phyloP scores from a whole-genome alignment of 2,888 invertebrate species.

The Drosophila anomelani region DNA sequence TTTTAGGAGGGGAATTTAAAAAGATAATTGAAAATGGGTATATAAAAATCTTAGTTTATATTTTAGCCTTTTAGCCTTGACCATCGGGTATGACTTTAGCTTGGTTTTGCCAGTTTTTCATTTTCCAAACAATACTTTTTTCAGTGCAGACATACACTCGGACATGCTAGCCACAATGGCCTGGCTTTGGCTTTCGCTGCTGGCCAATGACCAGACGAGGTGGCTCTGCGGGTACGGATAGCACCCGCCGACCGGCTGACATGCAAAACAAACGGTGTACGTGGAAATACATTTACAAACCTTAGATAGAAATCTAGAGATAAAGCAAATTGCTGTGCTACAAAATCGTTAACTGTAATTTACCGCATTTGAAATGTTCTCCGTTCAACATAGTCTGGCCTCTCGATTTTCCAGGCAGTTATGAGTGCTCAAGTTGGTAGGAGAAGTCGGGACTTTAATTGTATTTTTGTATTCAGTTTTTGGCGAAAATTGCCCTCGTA shows the following conservation, averaged over 20 bases:
- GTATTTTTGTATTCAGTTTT: slow-evolving; percentile 43
- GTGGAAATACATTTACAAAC: slow-evolving; percentile 72
- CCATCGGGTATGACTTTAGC: too few species aligned
- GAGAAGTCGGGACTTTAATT: slow-evolving; percentile 53
- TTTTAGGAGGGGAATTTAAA: too few species aligned
- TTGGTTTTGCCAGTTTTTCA: neutral
- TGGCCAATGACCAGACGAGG: slow-evolving; percentile 60
- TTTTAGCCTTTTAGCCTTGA: too few species aligned
- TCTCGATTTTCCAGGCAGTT: slow-evolving; percentile 40
- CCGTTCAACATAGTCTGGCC: slow-evolving; percentile 41
- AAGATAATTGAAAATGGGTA: too few species aligned
- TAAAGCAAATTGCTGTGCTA: slow-evolving; percentile 79
- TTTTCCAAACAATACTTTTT: neutral
- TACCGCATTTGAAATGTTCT: slow-evolving; percentile 74
- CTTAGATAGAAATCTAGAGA: slow-evolving; percentile 73
- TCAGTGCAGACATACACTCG: slow-evolving; percentile 14
- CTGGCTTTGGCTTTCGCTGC: slow-evolving; percentile 21
- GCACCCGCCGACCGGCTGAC: slow-evolving; percentile 43
- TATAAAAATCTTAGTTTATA: too few species aligned
- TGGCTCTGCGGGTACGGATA: slow-evolving; percentile 13
- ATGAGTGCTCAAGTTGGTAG: slow-evolving; percentile 47
- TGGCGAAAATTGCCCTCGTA: slow-evolving; percentile 29
- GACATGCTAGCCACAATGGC: slow-evolving; percentile 55
- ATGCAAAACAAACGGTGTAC: slow-evolving; percentile 74
- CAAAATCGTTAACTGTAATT: slow-evolving; percentile 80